Conservation (phyloP, 1,140 invertebrate species). For the Anthonomus grandis region DNA sequence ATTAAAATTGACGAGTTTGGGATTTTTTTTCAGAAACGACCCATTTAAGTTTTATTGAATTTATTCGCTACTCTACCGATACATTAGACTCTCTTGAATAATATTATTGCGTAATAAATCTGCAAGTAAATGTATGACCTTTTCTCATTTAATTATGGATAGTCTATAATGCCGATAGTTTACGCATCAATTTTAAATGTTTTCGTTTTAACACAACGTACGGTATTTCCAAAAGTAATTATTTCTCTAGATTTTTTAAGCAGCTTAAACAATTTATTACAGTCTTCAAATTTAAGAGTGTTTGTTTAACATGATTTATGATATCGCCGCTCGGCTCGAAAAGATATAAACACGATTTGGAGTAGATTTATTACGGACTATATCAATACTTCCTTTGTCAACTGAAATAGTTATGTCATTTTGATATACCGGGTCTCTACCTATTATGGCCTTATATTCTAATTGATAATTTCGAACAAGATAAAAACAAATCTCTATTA, state of each 20-base stretch:
- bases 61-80: too few relatives aligned
- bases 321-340: background rate
- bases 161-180: slow-evolving; percentile 10
- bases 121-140: background rate
- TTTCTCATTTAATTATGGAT: background rate
- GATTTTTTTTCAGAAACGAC: too few relatives aligned
- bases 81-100: too few relatives aligned
- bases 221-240: background rate
- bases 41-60: too few relatives aligned
- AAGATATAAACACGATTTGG: background rate
- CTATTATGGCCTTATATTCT: too few relatives aligned
- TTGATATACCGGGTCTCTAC: too few relatives aligned
- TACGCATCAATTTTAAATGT: background rate
- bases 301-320: background rate
- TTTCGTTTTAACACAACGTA: slow-evolving; percentile 2
- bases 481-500: background rate
- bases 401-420: too few relatives aligned
- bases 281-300: background rate
- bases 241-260: too few relatives aligned
- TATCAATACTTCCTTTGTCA: too few relatives aligned
- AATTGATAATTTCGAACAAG: background rate
- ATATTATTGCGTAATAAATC: slow-evolving; percentile 35
- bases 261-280: background rate
- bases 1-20: too few relatives aligned
- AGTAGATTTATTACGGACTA: too few relatives aligned